phyloP scores from a whole-genome alignment of 2,797 vertebrate species.

The Ctenopoma multispine region DNA sequence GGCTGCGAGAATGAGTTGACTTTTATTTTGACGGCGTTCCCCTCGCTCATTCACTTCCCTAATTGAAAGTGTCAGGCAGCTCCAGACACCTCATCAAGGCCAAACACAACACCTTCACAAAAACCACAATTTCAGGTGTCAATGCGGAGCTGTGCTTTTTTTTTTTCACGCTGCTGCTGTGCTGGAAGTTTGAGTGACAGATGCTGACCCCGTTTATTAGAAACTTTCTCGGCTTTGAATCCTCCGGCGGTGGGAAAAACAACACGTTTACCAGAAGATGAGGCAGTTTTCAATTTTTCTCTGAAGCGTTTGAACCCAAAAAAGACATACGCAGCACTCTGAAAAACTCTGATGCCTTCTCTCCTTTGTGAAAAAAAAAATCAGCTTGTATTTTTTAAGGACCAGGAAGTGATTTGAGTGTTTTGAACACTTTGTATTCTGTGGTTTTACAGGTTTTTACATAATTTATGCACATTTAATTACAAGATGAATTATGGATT shows the following conservation, averaged over 20 bases:
- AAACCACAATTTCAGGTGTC: slow-evolving; percentile 13
- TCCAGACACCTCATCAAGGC: slow-evolving; percentile 7
- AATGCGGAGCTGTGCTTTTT: background rate
- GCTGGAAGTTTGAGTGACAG: slow-evolving; percentile 54
- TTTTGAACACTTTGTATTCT: background rate
- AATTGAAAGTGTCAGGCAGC: slow-evolving; percentile 53
- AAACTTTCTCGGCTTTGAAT: slow-evolving; percentile 29
- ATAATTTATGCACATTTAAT: background rate
- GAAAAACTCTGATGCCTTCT: background rate
- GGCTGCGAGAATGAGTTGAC: background rate
- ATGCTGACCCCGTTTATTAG: slow-evolving; percentile 52
- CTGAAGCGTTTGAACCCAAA: slow-evolving; percentile 6
- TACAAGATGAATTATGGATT: background rate
- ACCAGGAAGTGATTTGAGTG: slow-evolving; percentile 1
- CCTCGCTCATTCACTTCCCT: background rate
- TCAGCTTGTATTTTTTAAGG: background rate
- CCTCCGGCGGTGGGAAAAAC: slow-evolving; percentile 22
- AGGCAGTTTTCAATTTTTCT: background rate
- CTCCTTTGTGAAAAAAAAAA: background rate
- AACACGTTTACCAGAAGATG: slow-evolving; percentile 35
- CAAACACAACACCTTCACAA: slow-evolving; percentile 14
- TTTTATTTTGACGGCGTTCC: slow-evolving; percentile 5
- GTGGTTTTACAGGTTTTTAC: background rate
- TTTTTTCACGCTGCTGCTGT: background rate
- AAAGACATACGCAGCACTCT: background rate